Conservation (phyloP, 30 jellyfish, hydroid and myxozoan species). For the Catostylus mosaicus region DNA sequence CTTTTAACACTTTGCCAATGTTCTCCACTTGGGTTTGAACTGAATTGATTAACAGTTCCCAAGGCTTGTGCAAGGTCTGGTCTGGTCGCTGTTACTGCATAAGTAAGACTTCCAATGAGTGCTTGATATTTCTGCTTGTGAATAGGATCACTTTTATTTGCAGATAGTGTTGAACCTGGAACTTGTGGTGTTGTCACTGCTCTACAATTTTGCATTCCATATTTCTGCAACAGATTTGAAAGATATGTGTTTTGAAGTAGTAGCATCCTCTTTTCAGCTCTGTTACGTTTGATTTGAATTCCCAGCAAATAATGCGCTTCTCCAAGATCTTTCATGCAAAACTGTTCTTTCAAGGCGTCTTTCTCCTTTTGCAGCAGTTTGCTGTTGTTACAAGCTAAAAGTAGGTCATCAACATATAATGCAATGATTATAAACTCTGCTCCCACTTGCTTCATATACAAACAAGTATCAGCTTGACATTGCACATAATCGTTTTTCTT, state of each 20-base stretch:
- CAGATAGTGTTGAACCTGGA: constrained; percentile 10
- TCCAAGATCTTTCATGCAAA: constrained; percentile 48
- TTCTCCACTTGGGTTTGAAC: too few species aligned
- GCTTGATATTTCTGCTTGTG: constrained; percentile 50
- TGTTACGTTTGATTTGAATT: constrained; percentile 34
- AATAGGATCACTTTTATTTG: constrained; percentile 28
- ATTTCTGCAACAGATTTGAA: constrained; percentile 24
- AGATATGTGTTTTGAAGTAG: constrained; percentile 31
- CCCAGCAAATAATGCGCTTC: constrained; percentile 44
- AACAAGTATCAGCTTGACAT: constrained; percentile 28
- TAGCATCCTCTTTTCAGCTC: constrained; percentile 30
- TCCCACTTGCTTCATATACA: constrained; percentile 35
- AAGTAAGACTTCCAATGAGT: constrained; percentile 43
- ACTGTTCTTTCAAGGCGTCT: constrained; percentile 24
- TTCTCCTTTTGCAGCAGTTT: constrained; percentile 21
- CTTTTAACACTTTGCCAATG: constrained; percentile 5
- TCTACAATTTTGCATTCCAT: constrained; percentile 34
- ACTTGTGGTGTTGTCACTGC: constrained; percentile 54
- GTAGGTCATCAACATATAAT: constrained; percentile 37
- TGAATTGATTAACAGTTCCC: constrained; percentile 5
- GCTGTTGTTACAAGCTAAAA: constrained; percentile 36
- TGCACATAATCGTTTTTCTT: constrained; percentile 28
- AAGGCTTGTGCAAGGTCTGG: constrained; percentile 41
- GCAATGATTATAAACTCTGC: constrained; percentile 18
- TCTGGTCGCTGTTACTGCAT: constrained; percentile 33